Evolutionary conservation across 2,888 invertebrate genomes (phyloP).

Genomic region (Argyresthia albistria): DNA sequence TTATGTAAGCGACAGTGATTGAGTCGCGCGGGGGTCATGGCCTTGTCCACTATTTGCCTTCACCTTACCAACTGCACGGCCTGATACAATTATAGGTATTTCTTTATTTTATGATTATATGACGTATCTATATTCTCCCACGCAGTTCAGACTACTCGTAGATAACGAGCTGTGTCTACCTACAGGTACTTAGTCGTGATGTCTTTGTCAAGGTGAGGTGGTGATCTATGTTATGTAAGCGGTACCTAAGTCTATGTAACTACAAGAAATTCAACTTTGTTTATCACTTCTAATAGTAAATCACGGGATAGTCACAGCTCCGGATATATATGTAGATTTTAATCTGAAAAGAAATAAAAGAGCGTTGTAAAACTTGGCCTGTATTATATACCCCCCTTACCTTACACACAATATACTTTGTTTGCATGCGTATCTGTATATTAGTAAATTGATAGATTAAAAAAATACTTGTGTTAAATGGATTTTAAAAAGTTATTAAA

Average conservation of each 20-base stretch:
- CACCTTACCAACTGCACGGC: slow-evolving; percentile 19
- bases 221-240: slow-evolving; percentile 1
- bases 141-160: neutral
- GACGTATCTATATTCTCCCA: neutral
- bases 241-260: neutral
- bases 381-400: too few species aligned
- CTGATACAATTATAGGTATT: slow-evolving; percentile 11
- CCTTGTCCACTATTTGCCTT: slow-evolving; percentile 17
- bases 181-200: neutral
- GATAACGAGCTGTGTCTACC: neutral
- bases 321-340: neutral
- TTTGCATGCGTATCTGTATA: too few species aligned
- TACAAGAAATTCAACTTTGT: neutral
- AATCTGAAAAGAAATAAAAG: neutral
- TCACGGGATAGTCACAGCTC: neutral
- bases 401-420: too few species aligned
- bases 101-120: neutral
- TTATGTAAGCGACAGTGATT: neutral
- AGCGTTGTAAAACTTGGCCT: too few species aligned
- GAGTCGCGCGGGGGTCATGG: slow-evolving; percentile 9
- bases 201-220: neutral
- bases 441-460: too few species aligned
- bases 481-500: too few species aligned
- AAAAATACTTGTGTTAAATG: too few species aligned
- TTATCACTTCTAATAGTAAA: neutral